A percentile compares a stretch with the other conserved stretches of the same genome.
phyloP scores from a whole-genome alignment of 2,113 vertebrate genomes.

The Actenoides lindsayi region DNA sequence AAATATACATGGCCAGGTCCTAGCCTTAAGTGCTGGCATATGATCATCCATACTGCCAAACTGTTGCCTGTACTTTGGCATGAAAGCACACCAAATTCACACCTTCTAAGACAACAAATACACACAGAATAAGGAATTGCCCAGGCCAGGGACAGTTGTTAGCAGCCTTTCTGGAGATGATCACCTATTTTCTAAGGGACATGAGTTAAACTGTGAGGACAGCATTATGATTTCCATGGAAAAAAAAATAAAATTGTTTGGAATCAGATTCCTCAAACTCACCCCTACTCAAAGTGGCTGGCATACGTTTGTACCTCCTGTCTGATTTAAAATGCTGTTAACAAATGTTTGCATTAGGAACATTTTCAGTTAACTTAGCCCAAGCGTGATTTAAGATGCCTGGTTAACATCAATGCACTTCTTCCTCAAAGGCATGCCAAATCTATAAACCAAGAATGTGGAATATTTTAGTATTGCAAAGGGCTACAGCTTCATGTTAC shows the following conservation, averaged over 20 bases:
- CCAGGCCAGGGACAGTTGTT: no score
- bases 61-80: not conserved
- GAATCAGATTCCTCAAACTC: not conserved
- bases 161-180: not conserved
- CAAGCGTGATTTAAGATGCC: not conserved
- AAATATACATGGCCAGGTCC: not conserved
- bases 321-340: not conserved
- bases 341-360: not conserved
- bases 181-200: not conserved
- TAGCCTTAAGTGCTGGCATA: not conserved
- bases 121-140: not conserved
- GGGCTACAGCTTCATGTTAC: not conserved
- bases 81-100: not conserved
- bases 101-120: not conserved
- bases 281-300: not conserved
- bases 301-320: not conserved
- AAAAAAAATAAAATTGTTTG: not conserved
- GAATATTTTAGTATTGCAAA: not conserved
- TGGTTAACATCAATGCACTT: not conserved
- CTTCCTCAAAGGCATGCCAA: not conserved
- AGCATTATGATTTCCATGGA: not conserved
- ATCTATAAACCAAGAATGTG: not conserved
- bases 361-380: not conserved
- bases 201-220: not conserved
- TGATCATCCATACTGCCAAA: no score